phyloP scores from a whole-genome alignment of 2,888 invertebrate species.

The Microplitis manilae region DNA sequence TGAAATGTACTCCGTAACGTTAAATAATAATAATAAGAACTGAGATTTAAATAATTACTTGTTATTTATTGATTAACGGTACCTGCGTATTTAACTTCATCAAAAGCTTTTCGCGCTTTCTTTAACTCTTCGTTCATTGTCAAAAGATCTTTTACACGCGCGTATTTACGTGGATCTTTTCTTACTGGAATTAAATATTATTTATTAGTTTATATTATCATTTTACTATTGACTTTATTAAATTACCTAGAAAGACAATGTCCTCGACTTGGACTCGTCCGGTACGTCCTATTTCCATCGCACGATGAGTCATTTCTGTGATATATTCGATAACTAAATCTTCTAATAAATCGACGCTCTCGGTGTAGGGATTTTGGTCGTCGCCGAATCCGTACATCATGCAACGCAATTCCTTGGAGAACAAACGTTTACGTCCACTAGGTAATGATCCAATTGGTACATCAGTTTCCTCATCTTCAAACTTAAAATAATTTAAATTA shows the following conservation, averaged over 20 bases:
- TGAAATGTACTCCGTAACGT: background rate
- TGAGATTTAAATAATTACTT: slow-evolving; percentile 34
- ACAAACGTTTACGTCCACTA: slow-evolving; percentile 85
- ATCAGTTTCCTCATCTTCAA: slow-evolving; percentile 81
- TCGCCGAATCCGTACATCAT: slow-evolving; percentile 99
- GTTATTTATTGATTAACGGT: slow-evolving; percentile 70
- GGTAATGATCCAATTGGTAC: slow-evolving; percentile 79
- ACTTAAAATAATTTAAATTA: slow-evolving; percentile 55
- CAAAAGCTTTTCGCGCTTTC: slow-evolving; percentile 98
- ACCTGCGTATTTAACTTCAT: slow-evolving; percentile 98
- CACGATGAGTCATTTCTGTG: slow-evolving; percentile 92
- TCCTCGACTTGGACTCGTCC: slow-evolving; percentile 98
- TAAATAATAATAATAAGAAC: slow-evolving; percentile 41
- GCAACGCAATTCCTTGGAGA: slow-evolving; percentile 93
- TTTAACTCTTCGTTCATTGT: slow-evolving; percentile 99
- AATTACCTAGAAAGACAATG: slow-evolving; percentile 81
- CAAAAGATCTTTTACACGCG: slow-evolving; percentile 95
- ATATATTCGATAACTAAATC: slow-evolving; percentile 98
- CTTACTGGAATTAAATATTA: slow-evolving; percentile 79
- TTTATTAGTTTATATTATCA: background rate
- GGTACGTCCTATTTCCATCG: slow-evolving; percentile 97
- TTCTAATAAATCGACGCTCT: slow-evolving; percentile 97
- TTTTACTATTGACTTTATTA: background rate
- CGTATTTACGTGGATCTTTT: slow-evolving; percentile 97
- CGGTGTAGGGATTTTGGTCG: slow-evolving; percentile 98